Base-by-base conservation (phyloP, 2,888 invertebrate species). In the Choreutis nemorana region DNA sequence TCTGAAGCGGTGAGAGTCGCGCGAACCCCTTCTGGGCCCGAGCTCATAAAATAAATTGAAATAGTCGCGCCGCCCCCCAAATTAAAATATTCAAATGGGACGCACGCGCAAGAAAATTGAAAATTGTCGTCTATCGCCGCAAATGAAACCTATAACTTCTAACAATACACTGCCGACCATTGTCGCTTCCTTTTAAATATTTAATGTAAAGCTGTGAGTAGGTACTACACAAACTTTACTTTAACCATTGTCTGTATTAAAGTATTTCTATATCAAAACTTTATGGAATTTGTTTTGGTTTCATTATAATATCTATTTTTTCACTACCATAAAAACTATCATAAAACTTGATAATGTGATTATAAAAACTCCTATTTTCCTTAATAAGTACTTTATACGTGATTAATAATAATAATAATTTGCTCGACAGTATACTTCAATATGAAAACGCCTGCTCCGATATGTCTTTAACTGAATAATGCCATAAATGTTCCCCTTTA, bases 101-200 rank as follows among this genome's bases (percentile, higher is more conserved):
- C 73, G 78, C 78, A 78, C 78, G 78, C 78, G 78, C 72, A 78
- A 78, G 78, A 78, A 78, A 78, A 78, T 78, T 78, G 78, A 78
- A 78, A 77, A 78, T 78, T 78, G 78, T 78, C 78, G 78, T 78
- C 78, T 77, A 77, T 77, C 63, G 77, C 71, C 78, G 65, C 78
- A 78, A 78, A 78, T 78, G 78, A 78, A 77, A 78, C 78, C 77
- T 75, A 78, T 78, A 78, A 78, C 77, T 78, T 59, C 58, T 64
- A 55, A 55, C 56, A 55, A n/a, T 73, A 70, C 66, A 77, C 56
- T 59, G 39, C 36, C 29, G 39, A 60, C 44, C n/a, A n/a, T n/a
- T n/a, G n/a, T n/a, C n/a, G n/a, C n/a, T n/a, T n/a, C 67, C n/a
- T n/a, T n/a, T n/a, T n/a, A n/a, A n/a, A n/a, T 23, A 11, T 10